Percentiles rank a stretch among this genome's conserved stretches.
These are phyloP conservation scores for Microcebus griseorufus DNA, from an alignment of 2,113 vertebrate species.

Conservation along the genomic window DNA sequence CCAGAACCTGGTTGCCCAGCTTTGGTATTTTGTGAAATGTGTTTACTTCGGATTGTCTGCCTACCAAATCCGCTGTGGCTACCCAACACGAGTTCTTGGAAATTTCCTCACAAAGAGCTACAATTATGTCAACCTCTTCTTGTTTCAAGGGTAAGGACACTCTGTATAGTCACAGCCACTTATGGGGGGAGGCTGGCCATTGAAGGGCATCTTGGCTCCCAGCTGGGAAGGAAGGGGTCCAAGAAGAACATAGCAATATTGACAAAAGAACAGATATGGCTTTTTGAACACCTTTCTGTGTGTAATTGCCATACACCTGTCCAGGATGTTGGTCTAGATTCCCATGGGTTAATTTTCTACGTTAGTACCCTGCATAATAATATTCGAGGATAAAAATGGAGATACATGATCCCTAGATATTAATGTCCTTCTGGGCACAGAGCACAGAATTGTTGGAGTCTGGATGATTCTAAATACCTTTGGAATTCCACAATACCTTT, in stretches of 20 bases:
- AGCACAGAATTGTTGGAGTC: neutral
- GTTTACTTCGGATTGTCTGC: constrained; percentile 98
- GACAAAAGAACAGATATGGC: neutral
- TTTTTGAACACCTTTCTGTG: neutral
- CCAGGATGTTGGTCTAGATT: neutral
- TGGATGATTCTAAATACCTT: neutral
- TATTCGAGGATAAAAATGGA: neutral
- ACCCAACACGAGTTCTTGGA: constrained; percentile 97
- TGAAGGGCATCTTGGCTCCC: neutral
- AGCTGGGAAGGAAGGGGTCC: neutral
- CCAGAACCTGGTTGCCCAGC: constrained; percentile 96
- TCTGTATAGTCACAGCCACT: neutral
- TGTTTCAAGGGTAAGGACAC: constrained; percentile 96
- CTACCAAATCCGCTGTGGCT: constrained; percentile 99
- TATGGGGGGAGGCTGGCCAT: fast-evolving
- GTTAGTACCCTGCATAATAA: neutral
- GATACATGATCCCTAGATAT: neutral
- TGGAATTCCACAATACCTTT: neutral
- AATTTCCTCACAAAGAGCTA: constrained; percentile 99
- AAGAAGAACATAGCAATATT: neutral
- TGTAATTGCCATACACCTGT: neutral
- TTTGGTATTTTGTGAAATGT: constrained; percentile 99
- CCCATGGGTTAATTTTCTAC: neutral
- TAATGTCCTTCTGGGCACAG: neutral
- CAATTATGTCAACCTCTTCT: constrained; percentile 98